phyloP scores from a whole-genome alignment of 2,797 vertebrate genomes.

The Enteromius anoplus region DNA sequence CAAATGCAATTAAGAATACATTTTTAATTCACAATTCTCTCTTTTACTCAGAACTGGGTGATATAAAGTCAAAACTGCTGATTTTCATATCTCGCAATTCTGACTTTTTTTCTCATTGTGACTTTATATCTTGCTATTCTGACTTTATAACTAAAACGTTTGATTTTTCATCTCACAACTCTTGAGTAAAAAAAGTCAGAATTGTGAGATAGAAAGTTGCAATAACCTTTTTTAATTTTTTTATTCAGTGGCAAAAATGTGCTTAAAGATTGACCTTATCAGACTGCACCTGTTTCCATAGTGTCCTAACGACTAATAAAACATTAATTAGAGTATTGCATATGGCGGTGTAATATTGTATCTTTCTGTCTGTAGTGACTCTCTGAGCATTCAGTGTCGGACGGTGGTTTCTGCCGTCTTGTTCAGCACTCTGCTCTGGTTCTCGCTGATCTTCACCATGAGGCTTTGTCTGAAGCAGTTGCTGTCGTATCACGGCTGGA shows the following conservation, averaged over 20 bases:
- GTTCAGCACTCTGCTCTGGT: conserved; percentile 90
- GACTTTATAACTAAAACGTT: too few species aligned
- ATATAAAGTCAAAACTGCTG: too few species aligned
- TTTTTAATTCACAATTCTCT: too few species aligned
- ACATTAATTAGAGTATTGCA: neutral
- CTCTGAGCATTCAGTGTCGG: conserved; percentile 82
- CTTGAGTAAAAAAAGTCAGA: too few species aligned
- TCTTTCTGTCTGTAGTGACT: conserved; percentile 71
- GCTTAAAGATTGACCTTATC: neutral
- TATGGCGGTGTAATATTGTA: neutral
- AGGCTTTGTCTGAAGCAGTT: conserved; percentile 88
- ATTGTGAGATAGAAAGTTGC: too few species aligned
- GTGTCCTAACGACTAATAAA: neutral
- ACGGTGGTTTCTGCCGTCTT: conserved; percentile 83
- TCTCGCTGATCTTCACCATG: conserved; percentile 89
- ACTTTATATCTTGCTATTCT: too few species aligned
- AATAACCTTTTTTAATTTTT: too few species aligned
- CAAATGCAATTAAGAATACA: too few species aligned
- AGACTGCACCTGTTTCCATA: neutral
- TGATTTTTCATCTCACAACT: too few species aligned
- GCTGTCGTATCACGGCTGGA: conserved; percentile 91
- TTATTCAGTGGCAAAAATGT: neutral
- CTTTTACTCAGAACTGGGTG: too few species aligned
- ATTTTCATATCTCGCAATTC: too few species aligned
- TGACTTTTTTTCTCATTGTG: too few species aligned